Evolutionary conservation across 2,888 invertebrate species (phyloP).

Genomic region (Epicampocera succincta): DNA sequence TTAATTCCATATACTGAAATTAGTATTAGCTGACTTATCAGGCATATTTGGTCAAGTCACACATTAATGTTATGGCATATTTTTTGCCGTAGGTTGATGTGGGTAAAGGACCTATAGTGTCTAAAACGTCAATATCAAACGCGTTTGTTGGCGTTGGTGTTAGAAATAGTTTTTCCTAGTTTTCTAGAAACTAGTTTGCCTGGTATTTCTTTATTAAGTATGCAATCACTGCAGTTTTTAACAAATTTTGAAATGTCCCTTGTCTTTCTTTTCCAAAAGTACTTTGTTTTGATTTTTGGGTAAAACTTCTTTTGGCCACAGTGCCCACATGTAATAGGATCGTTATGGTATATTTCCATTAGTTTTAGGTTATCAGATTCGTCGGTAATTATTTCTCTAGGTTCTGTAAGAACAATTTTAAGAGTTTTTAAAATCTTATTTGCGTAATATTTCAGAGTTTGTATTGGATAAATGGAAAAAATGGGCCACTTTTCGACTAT

Average conservation of each 20-base stretch:
- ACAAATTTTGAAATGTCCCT: too few relatives aligned
- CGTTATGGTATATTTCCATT: too few relatives aligned
- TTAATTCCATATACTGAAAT: neutral
- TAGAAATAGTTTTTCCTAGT: neutral
- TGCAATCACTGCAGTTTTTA: too few relatives aligned
- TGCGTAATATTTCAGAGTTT: slow-evolving; percentile 2
- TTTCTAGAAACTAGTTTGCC: too few relatives aligned
- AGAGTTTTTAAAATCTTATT: slow-evolving; percentile 7
- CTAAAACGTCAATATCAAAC: neutral
- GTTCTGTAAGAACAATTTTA: too few relatives aligned
- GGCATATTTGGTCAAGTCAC: neutral
- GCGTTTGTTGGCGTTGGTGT: neutral
- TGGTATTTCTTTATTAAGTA: neutral
- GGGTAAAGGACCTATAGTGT: neutral
- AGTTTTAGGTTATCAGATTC: too few relatives aligned
- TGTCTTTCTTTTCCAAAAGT: too few relatives aligned
- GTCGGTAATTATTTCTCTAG: too few relatives aligned
- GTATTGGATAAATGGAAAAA: slow-evolving; percentile 29
- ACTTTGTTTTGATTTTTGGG: too few relatives aligned
- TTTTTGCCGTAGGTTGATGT: neutral
- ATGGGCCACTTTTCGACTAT: slow-evolving; percentile 33
- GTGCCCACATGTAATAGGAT: too few relatives aligned
- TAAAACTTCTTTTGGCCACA: too few relatives aligned
- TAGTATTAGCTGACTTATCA: neutral
- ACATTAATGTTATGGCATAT: neutral